A percentile compares a stretch with the other conserved stretches of the same genome.
Conservation (phyloP, 2,888 invertebrate genomes). For the Chydorus sphaericus region DNA sequence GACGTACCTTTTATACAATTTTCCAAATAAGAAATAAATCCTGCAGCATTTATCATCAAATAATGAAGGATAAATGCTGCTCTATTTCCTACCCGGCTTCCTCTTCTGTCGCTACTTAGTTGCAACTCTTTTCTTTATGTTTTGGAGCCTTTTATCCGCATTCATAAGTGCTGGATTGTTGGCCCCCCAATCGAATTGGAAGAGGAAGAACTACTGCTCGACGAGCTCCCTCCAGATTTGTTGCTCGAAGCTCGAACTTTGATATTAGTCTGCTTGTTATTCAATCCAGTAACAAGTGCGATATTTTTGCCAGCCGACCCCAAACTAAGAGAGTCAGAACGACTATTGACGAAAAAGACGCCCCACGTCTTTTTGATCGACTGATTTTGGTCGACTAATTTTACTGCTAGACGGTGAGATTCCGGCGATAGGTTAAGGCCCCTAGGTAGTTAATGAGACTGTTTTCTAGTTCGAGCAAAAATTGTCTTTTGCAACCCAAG, state of each 20-base stretch:
- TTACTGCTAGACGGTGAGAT: background rate
- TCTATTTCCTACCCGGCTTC: constrained; percentile 26
- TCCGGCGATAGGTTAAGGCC: constrained; percentile 22
- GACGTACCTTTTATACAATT: too few species aligned
- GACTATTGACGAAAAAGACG: background rate
- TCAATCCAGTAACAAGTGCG: background rate
- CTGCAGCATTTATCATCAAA: too few species aligned
- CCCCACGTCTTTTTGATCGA: too few species aligned
- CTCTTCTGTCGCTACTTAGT: constrained; percentile 53
- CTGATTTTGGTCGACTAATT: constrained; percentile 10
- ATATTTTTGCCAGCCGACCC: background rate
- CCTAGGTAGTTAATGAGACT: too few species aligned
- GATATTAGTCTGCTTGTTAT: background rate
- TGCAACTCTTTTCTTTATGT: constrained; percentile 61
- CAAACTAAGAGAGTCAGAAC: background rate
- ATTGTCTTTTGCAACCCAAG: too few species aligned
- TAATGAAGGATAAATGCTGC: too few species aligned
- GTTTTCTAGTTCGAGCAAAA: too few species aligned
- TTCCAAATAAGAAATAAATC: too few species aligned
- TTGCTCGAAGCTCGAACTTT: background rate
- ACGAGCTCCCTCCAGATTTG: constrained; percentile 12
- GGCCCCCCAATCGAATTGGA: constrained; percentile 37
- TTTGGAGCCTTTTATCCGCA: constrained; percentile 63
- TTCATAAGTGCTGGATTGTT: constrained; percentile 29
- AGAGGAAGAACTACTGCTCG: constrained; percentile 8